Evolutionary conservation across 2,888 invertebrate genomes (phyloP).

Genomic region (Diaphora mendica): DNA sequence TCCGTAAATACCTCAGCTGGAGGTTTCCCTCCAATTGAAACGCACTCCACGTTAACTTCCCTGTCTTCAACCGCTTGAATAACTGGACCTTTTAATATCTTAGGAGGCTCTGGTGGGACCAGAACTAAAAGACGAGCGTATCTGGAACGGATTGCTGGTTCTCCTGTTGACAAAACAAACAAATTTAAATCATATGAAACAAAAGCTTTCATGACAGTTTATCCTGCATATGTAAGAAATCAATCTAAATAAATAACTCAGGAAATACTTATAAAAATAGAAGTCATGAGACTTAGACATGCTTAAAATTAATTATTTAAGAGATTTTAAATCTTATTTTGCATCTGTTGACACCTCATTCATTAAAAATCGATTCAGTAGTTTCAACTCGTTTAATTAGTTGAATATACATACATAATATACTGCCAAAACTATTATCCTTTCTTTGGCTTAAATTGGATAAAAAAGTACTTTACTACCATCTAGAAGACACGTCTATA

Average conservation of each 20-base stretch:
- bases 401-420: too few species aligned
- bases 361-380: too few species aligned
- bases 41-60: slow-evolving; percentile 95
- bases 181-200: neutral
- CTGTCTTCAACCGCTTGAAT: slow-evolving; percentile 96
- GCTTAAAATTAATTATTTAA: neutral
- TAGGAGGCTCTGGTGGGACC: slow-evolving; percentile 95
- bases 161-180: slow-evolving; percentile 75
- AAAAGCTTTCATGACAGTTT: neutral
- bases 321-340: too few species aligned
- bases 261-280: neutral
- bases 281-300: neutral
- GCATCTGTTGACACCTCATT: too few species aligned
- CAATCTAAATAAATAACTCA: neutral
- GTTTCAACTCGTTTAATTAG: too few species aligned
- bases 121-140: slow-evolving; percentile 94
- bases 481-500: too few species aligned
- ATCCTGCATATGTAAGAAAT: too few species aligned
- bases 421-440: too few species aligned
- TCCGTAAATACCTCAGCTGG: slow-evolving; percentile 91
- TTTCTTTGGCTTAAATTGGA: too few species aligned
- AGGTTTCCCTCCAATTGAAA: slow-evolving; percentile 96
- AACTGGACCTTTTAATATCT: slow-evolving; percentile 93
- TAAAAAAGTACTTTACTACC: too few species aligned
- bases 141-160: slow-evolving; percentile 93